Evolutionary conservation across 2,888 invertebrate genomes (phyloP), one percentile per base, ranked within the genome.

Genomic region (Oconnorella tubifera): DNA sequence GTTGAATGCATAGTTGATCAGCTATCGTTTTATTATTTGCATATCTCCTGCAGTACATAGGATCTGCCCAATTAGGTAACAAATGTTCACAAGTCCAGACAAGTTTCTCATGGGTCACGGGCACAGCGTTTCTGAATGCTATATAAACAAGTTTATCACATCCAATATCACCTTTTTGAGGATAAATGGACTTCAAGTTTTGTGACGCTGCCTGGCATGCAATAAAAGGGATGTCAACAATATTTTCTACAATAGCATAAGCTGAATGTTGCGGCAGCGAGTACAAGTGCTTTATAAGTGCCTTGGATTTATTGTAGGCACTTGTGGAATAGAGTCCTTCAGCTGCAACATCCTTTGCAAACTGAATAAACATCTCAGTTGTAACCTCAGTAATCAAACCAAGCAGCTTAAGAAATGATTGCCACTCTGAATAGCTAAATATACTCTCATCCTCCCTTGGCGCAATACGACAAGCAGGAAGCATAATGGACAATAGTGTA

Each of bases 401-500:
- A 48, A 71, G 58, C 31, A 53, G 55, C 3, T 63, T 33, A 25
- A 71, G 67, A 32, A 71, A 66, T 23, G 10, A 40, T 6, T 61
- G 53, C 71, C 71, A 71, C 50, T 70, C 67, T 10, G 60, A 63
- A 25, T 68, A 57, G 19, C 48, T 64, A 67, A 71, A 71, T 27
- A 25, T 53, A 10, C 32, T 63, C 6, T 31, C 31, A 10, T 57
- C 62, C 29, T 49, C 6, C 25, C 25, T n/a, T 1, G 75, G 75
- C 1, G 71, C 68, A 31, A 76, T 70, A 28, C 68, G 67, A 1
- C 68, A 60, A 19, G 61, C 56, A n/a, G 70, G 51, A 25, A 72
- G 66, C 73, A 76, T 73, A 19, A 63, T 61, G 10, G 55, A 40
- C 58, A 75, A 75, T 0, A 75, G 64, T 3, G 55, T 33, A 29